Base-by-base conservation (phyloP, 2,888 invertebrate species). In the Acronicta psi region DNA sequence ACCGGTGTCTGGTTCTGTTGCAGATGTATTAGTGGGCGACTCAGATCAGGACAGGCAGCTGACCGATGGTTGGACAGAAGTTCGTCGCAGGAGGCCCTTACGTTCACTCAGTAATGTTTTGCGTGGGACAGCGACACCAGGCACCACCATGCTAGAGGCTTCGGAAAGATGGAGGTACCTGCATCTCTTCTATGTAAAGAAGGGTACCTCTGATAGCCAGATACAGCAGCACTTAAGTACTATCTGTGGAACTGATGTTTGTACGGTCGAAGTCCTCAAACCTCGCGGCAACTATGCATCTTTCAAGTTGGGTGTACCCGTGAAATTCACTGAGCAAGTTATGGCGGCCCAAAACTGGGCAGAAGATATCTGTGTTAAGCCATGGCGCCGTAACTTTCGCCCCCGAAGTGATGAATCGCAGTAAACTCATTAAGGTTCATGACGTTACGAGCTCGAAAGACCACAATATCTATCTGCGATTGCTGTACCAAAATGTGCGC, bases 131-230 rank as follows among this genome's bases (percentile, higher is more conserved):
- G 49, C 49, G 2, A 40, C 49, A 8, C 40, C 49, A 9, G 49
- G 49, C 6, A n/a, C 49, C 25, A 40, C 41, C 4, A 44, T 11
- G 0, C 14, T 53, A 11, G 37, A 44, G 6, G 52, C 52, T 10
- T 44, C 52, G 0, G 43, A 43, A 29, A 53, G 52, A n/a, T 38
- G 16, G 44, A 44, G 38, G 43, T 52, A 53, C 17, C 38, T 53
- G 23, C 52, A 53, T 18, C 44, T 53, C n/a, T 53, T 17, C 16
- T 53, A 52, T n/a, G 52, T 52, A 1, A 43, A 37, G 37, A 16
- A 52, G 4, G 43, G 43, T 1, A 43, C 43, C 7, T 7, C 44
- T 17, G 44, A 17, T 2, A 6, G 2, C 16, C 44, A 53, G 18
- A 40, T 51, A 31, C 52, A 44, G 5, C 38, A 53, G 4, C 52